Conservation (phyloP, 1,140 invertebrate genomes). For the Frieseomelitta varia region DNA sequence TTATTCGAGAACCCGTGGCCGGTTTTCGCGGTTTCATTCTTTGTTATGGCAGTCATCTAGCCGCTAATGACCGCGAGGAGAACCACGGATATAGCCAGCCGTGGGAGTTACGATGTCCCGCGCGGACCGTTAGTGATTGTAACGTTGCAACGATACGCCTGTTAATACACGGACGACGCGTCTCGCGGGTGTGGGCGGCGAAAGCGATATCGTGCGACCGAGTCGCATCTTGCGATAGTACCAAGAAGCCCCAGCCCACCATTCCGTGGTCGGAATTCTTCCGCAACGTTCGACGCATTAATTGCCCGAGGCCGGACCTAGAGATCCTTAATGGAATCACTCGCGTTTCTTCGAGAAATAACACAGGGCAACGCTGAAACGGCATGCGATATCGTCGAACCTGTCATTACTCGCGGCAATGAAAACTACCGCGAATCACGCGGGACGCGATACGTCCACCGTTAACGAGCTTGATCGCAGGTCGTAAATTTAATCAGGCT, state of each 20-base stretch:
- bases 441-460: constrained; percentile 8
- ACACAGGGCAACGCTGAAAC: neutral
- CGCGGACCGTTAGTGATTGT: constrained; percentile 65
- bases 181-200: constrained; percentile 38
- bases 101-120: constrained; percentile 62
- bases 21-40: constrained; percentile 59
- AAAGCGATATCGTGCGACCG: constrained; percentile 51
- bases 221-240: constrained; percentile 25
- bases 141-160: constrained; percentile 55
- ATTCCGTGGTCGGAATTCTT: neutral
- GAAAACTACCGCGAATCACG: constrained; percentile 24
- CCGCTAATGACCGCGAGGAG: constrained; percentile 61
- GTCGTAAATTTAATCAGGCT: neutral
- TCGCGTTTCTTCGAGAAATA: constrained; percentile 15
- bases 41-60: constrained; percentile 64
- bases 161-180: constrained; percentile 51
- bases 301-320: neutral
- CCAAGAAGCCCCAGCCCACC: neutral
- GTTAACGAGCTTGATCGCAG: neutral
- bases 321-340: constrained; percentile 16
- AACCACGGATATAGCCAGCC: constrained; percentile 37
- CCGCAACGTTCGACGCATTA: constrained; percentile 19
- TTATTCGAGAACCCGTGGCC: constrained; percentile 27
- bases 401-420: constrained; percentile 17
- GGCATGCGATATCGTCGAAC: constrained; percentile 20